A percentile compares a stretch with the other conserved stretches of the same genome.
Conservation (phyloP, 2,113 vertebrate species). For the Paradoxurus hermaphroditus region DNA sequence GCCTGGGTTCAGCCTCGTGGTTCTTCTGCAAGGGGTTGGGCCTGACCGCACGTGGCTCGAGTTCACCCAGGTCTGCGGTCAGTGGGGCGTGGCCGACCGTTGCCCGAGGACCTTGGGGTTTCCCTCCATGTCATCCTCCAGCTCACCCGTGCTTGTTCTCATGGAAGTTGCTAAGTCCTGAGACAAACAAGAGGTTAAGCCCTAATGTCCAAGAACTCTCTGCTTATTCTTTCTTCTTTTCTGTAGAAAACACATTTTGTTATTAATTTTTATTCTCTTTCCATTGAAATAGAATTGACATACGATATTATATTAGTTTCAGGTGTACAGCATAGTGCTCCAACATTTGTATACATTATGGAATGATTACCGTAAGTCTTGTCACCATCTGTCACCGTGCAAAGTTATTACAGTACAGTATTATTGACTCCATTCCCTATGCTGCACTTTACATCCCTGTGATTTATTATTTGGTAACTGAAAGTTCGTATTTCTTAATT, state of each 20-base stretch:
- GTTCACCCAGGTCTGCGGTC: fast-evolving
- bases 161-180: background rate
- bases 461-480: background rate
- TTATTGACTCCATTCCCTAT: background rate
- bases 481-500: background rate
- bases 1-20: background rate
- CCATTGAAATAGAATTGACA: background rate
- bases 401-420: background rate
- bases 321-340: background rate
- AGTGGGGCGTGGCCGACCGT: background rate
- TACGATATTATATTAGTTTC: background rate
- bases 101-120: background rate
- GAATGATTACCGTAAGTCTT: background rate
- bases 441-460: background rate
- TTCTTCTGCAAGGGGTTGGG: background rate
- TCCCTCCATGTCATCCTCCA: background rate
- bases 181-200: background rate
- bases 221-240: background rate
- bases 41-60: fast-evolving
- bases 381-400: background rate
- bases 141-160: background rate
- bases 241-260: background rate
- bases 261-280: background rate
- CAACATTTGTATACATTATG: background rate
- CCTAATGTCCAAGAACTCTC: background rate